phyloP scores from a whole-genome alignment of 2,888 invertebrate species.

The Horisme vitalbata region DNA sequence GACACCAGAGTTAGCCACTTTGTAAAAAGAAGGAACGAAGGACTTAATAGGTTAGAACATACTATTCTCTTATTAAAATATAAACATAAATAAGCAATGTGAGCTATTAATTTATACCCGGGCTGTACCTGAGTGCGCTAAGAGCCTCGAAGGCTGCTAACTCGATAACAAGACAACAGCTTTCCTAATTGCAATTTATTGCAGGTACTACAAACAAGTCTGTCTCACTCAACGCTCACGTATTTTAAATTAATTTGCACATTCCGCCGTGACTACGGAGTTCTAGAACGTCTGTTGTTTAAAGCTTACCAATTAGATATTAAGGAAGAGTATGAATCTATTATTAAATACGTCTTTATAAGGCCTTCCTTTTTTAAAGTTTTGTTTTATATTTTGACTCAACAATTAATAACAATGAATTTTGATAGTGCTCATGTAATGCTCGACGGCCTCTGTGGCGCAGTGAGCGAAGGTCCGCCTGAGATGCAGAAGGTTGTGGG shows the following conservation, averaged over 20 bases:
- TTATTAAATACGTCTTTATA: too few species aligned
- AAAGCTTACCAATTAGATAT: slow-evolving; percentile 6
- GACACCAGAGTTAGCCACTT: too few species aligned
- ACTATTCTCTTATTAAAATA: slow-evolving; percentile 3
- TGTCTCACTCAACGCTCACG: slow-evolving; percentile 74
- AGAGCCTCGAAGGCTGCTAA: slow-evolving; percentile 75
- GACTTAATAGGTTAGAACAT: too few species aligned
- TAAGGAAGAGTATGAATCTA: too few species aligned
- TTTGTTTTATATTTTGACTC: too few species aligned
- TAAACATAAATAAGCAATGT: slow-evolving; percentile 41
- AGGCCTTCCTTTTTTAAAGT: too few species aligned
- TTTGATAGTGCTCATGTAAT: too few species aligned
- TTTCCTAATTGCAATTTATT: slow-evolving; percentile 83
- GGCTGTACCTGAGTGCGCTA: slow-evolving; percentile 60
- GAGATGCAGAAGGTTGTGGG: too few species aligned
- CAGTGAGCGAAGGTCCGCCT: too few species aligned
- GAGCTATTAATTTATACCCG: slow-evolving; percentile 62
- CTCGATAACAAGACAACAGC: slow-evolving; percentile 82
- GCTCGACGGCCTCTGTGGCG: too few species aligned
- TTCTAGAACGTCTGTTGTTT: slow-evolving; percentile 29
- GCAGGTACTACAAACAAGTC: slow-evolving; percentile 81
- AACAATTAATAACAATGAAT: too few species aligned
- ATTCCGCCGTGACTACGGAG: slow-evolving; percentile 63
- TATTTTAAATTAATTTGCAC: slow-evolving; percentile 80
- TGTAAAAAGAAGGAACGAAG: too few species aligned